Percentiles rank a stretch among this genome's conserved stretches.
Conservation (phyloP, 2,888 invertebrate species). For the Sphaerophoria rueppellii region DNA sequence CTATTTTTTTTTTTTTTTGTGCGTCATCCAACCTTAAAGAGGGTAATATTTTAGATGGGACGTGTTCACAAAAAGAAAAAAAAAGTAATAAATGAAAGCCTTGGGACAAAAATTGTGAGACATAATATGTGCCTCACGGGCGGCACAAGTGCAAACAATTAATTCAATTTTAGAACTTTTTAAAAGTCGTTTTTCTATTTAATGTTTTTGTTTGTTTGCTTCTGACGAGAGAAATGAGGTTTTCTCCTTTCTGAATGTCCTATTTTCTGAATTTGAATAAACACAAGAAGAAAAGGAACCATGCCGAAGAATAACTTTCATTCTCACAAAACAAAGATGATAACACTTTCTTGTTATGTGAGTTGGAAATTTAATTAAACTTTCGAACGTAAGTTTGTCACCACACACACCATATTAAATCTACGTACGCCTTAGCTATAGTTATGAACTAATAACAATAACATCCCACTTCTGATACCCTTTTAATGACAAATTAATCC, state of each 20-base stretch:
- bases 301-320: slow-evolving; percentile 4
- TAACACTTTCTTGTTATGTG: slow-evolving; percentile 33
- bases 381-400: slow-evolving; percentile 24
- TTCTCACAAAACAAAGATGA: slow-evolving; percentile 16
- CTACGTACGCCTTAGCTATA: neutral
- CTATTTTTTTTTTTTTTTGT: too few relatives aligned
- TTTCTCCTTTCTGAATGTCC: slow-evolving; percentile 23
- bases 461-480: slow-evolving; percentile 1
- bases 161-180: slow-evolving; percentile 30
- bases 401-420: neutral
- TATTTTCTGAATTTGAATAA: slow-evolving; percentile 31
- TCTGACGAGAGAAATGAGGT: neutral
- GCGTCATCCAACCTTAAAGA: too few relatives aligned
- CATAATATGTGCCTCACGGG: neutral
- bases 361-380: slow-evolving; percentile 68
- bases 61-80: neutral
- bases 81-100: slow-evolving; percentile 27
- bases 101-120: too few relatives aligned
- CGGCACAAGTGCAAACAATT: slow-evolving; percentile 23
- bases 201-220: neutral
- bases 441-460: neutral
- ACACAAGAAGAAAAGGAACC: slow-evolving; percentile 8
- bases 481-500: slow-evolving; percentile 28
- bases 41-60: too few relatives aligned
- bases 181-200: slow-evolving; percentile 2